Percentiles rank a stretch among this genome's conserved stretches.
Evolutionary conservation across 2,797 vertebrate genomes (phyloP).

Genomic region (Rhadinocentrus ornatus): DNA sequence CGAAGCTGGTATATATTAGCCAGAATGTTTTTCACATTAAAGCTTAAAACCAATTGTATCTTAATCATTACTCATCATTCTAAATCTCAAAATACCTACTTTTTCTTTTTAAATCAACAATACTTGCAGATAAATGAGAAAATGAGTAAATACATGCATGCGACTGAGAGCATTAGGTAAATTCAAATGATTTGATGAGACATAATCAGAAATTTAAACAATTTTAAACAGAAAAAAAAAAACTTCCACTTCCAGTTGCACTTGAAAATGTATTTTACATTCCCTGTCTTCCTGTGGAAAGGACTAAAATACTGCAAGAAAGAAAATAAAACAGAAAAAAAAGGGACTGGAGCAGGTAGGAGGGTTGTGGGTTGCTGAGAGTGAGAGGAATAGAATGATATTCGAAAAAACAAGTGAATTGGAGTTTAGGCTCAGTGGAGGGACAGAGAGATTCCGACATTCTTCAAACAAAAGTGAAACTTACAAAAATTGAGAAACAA

Average conservation of each 20-base stretch:
- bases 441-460: constrained; percentile 51
- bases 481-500: constrained; percentile 31
- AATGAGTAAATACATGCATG: constrained; percentile 2
- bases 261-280: background rate
- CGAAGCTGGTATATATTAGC: constrained; percentile 52
- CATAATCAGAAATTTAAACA: constrained; percentile 28
- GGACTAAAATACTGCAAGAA: constrained; percentile 32
- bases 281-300: constrained; percentile 45
- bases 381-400: constrained; percentile 37
- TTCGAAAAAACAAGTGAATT: constrained; percentile 52
- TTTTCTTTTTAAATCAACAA: constrained; percentile 25
- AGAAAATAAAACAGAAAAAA: constrained; percentile 27
- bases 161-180: constrained; percentile 5
- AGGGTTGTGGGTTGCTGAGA: constrained; percentile 11
- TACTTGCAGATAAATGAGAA: constrained; percentile 13
- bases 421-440: constrained; percentile 40
- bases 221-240: constrained; percentile 7
- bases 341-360: constrained; percentile 41
- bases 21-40: constrained; percentile 44
- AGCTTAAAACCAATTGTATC: constrained; percentile 28
- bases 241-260: background rate
- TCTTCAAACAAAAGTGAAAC: constrained; percentile 40
- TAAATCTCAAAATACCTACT: constrained; percentile 4
- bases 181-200: constrained; percentile 18
- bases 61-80: constrained; percentile 11